Evolutionary conservation across 64 coral and sea anemone species (phyloP).

Genomic region (Exaiptasia diaphana): DNA sequence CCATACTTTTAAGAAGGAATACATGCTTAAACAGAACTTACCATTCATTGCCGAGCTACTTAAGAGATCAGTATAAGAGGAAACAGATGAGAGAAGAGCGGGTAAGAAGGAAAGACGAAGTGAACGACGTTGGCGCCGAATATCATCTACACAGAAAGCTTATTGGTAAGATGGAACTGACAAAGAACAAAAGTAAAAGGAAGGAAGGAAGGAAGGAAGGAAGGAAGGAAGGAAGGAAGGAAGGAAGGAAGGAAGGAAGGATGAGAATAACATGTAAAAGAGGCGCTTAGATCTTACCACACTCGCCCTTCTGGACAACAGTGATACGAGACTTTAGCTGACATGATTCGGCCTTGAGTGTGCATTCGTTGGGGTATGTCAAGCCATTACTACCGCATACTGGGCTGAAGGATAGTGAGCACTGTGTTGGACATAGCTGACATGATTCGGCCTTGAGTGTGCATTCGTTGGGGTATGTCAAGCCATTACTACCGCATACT

Average conservation of each 20-base stretch:
- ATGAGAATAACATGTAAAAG: background rate
- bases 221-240: no score
- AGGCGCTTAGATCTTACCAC: constrained; percentile 26
- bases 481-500: constrained; percentile 72
- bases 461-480: constrained; percentile 81
- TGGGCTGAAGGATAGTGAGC: constrained; percentile 69
- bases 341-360: constrained; percentile 65
- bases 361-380: constrained; percentile 80
- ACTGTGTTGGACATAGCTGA: constrained; percentile 72
- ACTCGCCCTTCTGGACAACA: constrained; percentile 44
- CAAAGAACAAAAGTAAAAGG: no score
- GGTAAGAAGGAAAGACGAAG: no score
- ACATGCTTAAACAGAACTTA: background rate
- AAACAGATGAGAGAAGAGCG: background rate
- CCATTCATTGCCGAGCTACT: background rate
- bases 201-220: no score
- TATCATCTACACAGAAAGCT: no score
- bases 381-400: constrained; percentile 76
- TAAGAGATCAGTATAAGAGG: background rate
- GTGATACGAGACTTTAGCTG: constrained; percentile 60
- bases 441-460: constrained; percentile 66
- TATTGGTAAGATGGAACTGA: no score
- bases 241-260: background rate
- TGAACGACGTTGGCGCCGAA: no score
- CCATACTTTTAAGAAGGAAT: no score